A percentile compares a stretch with the other conserved stretches of the same genome.
Conservation (phyloP, 1,140 invertebrate genomes). For the Agrypnia vestita region DNA sequence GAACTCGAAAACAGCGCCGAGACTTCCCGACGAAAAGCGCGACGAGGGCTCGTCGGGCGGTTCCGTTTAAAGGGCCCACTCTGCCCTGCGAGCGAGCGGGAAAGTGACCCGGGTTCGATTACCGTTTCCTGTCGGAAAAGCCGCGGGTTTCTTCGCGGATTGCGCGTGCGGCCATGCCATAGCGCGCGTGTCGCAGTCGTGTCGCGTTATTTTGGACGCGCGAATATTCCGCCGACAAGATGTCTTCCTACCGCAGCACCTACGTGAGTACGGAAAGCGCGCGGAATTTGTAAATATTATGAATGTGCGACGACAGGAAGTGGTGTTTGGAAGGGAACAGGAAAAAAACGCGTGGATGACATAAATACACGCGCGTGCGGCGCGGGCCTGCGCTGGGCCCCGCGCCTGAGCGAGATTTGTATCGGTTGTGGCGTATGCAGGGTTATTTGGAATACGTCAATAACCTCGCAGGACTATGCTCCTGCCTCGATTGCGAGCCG, state of each 20-base stretch:
- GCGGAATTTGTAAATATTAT: constrained; percentile 28
- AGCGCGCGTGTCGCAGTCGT: neutral
- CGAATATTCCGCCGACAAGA: constrained; percentile 22
- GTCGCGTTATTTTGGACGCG: constrained; percentile 16
- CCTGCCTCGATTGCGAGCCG: too few species aligned
- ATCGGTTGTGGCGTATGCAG: neutral
- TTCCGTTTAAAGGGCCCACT: neutral
- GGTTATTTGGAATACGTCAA: too few species aligned
- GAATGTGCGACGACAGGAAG: constrained; percentile 12
- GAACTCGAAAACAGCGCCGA: neutral
- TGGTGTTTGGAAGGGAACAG: constrained; percentile 13
- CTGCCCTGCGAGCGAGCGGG: neutral
- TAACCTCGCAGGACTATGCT: too few species aligned
- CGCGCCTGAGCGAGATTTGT: neutral
- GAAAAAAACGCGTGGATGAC: neutral
- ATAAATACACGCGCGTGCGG: constrained; percentile 8
- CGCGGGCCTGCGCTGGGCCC: neutral
- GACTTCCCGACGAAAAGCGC: neutral
- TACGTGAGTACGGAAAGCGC: constrained; percentile 21
- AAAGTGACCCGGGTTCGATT: constrained; percentile 21
- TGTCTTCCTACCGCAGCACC: constrained; percentile 30
- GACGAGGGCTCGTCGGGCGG: neutral
- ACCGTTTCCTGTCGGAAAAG: constrained; percentile 3
- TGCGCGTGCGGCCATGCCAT: neutral
- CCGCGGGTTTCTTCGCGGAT: constrained; percentile 9